A percentile compares a stretch with the other conserved stretches of the same genome.
phyloP scores from a whole-genome alignment of 2,113 vertebrate species.

The Elephas maximus region DNA sequence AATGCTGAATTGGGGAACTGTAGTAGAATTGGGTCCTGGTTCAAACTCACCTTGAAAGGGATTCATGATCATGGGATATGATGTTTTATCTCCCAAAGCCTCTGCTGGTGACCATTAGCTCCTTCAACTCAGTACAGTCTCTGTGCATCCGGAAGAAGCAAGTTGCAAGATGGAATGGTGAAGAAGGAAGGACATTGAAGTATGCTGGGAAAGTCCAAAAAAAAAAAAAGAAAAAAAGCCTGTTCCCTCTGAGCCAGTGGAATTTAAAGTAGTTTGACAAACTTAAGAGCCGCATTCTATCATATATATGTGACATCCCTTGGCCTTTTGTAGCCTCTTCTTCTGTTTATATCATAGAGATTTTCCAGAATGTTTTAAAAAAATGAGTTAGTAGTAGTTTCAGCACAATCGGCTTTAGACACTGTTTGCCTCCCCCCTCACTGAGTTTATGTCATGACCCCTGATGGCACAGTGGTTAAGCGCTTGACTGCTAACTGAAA shows the following conservation, averaged over 20 bases:
- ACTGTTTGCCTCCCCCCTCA: neutral
- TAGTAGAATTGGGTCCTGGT: constrained; percentile 45
- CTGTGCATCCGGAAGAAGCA: neutral
- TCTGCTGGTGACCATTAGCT: constrained; percentile 53
- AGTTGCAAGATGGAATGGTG: neutral
- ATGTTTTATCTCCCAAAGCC: constrained; percentile 45
- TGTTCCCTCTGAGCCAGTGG: neutral
- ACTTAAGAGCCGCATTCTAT: neutral
- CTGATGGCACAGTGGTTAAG: too few species aligned
- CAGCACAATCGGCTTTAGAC: neutral
- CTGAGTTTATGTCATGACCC: too few species aligned
- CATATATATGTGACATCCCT: neutral
- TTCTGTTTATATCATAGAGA: constrained; percentile 3
- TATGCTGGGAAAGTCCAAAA: neutral
- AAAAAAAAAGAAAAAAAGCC: neutral
- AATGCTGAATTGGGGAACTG: constrained; percentile 58
- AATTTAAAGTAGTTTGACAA: constrained; percentile 27
- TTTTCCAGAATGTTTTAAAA: constrained; percentile 50
- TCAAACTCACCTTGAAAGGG: constrained; percentile 61
- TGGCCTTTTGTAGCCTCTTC: neutral
- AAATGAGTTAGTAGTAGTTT: neutral
- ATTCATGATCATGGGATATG: constrained; percentile 55
- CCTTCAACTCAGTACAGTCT: neutral
- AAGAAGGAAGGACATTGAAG: neutral
- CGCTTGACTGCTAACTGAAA: too few species aligned